phyloP scores from a whole-genome alignment of 2,888 invertebrate genomes.

The Bombylius major region DNA sequence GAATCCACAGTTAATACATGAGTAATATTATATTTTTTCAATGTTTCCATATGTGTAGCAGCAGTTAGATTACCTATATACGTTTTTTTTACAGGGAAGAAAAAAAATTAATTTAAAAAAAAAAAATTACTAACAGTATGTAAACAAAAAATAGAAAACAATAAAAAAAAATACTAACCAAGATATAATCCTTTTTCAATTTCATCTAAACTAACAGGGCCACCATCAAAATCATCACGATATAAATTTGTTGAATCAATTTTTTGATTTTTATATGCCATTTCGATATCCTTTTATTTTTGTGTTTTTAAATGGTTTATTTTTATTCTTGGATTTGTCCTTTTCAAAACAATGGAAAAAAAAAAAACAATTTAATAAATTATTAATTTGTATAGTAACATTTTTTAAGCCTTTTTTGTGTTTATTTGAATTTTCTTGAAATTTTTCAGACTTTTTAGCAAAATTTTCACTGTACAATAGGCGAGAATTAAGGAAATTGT shows the following conservation, averaged over 20 bases:
- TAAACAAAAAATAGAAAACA: too few relatives aligned
- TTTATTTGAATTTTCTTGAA: too few relatives aligned
- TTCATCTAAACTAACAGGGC: constrained; percentile 35
- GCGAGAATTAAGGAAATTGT: too few relatives aligned
- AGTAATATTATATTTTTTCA: constrained; percentile 53
- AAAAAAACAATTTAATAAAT: too few relatives aligned
- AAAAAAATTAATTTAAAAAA: not conserved
- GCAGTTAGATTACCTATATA: constrained; percentile 62
- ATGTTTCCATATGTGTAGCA: constrained; percentile 56
- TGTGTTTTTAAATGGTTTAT: too few relatives aligned
- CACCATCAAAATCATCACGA: constrained; percentile 36
- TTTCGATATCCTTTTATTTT: too few relatives aligned
- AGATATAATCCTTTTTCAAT: constrained; percentile 31
- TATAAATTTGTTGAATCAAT: constrained; percentile 16
- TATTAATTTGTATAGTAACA: too few relatives aligned
- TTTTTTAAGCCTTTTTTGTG: too few relatives aligned
- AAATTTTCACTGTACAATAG: too few relatives aligned
- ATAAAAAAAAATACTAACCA: constrained; percentile 20
- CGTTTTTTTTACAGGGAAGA: not conserved
- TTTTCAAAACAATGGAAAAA: too few relatives aligned
- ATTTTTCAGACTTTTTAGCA: too few relatives aligned
- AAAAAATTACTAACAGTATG: constrained; percentile 7
- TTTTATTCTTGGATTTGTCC: too few relatives aligned
- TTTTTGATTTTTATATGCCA: not conserved
- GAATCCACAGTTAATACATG: constrained; percentile 75